phyloP scores from a whole-genome alignment of 1,140 invertebrate species.

The Ditylenchus dipsaci region DNA sequence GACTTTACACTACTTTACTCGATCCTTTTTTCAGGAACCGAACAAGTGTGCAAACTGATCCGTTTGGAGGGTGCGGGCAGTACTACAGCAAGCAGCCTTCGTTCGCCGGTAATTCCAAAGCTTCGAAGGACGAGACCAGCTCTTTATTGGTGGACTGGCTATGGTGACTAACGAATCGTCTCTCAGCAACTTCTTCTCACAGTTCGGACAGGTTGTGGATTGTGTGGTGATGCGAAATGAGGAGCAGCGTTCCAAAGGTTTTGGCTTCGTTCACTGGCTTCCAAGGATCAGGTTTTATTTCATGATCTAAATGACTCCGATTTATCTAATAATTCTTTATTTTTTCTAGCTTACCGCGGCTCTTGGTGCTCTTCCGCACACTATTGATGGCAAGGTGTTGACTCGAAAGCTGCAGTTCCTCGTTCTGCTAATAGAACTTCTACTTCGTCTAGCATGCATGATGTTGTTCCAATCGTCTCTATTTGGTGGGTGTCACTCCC shows the following conservation, averaged over 20 bases:
- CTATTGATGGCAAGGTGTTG: slow-evolving; percentile 22
- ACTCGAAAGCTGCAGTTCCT: slow-evolving; percentile 17
- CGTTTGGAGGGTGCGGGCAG: too few species aligned
- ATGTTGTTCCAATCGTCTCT: neutral
- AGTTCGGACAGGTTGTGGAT: slow-evolving; percentile 89
- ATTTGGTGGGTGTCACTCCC: neutral
- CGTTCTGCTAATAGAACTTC: neutral
- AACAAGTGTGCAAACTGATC: too few species aligned
- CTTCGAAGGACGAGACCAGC: slow-evolving; percentile 63
- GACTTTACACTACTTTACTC: too few species aligned
- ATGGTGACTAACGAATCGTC: slow-evolving; percentile 63
- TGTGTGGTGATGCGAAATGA: slow-evolving; percentile 96
- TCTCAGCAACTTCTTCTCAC: slow-evolving; percentile 83
- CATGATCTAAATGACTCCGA: too few species aligned
- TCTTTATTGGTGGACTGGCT: slow-evolving; percentile 92
- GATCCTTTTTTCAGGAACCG: too few species aligned
- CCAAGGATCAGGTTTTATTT: slow-evolving; percentile 19
- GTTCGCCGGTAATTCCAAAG: too few species aligned
- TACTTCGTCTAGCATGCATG: neutral
- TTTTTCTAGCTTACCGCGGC: slow-evolving; percentile 15
- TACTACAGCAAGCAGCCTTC: too few species aligned
- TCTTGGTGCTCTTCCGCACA: slow-evolving; percentile 14
- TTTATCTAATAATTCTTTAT: neutral
- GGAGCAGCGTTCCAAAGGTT: slow-evolving; percentile 86
- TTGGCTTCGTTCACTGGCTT: slow-evolving; percentile 90